These are phyloP conservation scores for Agrotis exclamationis DNA, from an alignment of 2,888 invertebrate genomes.

Conservation along the genomic window DNA sequence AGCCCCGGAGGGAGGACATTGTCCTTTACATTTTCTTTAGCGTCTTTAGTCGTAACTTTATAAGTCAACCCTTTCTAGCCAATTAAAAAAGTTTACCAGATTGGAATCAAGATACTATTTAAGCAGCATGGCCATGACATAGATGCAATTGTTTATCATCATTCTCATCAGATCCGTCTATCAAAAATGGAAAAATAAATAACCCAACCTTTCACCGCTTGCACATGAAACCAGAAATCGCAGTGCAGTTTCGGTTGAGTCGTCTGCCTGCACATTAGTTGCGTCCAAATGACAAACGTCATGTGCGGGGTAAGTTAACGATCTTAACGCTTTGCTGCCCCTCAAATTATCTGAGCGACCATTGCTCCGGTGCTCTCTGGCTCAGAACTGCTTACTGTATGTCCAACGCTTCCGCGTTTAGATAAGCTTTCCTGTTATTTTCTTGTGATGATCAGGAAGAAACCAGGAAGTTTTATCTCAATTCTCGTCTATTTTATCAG, in stretches of 20 bases:
- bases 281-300: slow-evolving; percentile 84
- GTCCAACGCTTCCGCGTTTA: slow-evolving; percentile 85
- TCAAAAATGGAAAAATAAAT: background rate
- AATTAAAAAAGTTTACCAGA: too few species aligned
- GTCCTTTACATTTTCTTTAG: too few species aligned
- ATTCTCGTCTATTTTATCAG: background rate
- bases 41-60: too few species aligned
- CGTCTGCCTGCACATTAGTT: slow-evolving; percentile 71
- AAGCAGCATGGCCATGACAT: too few species aligned
- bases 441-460: slow-evolving; percentile 32
- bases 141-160: background rate
- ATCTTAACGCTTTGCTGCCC: slow-evolving; percentile 90
- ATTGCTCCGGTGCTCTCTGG: slow-evolving; percentile 87
- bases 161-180: background rate
- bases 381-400: slow-evolving; percentile 87
- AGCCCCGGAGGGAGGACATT: too few species aligned
- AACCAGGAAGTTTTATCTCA: slow-evolving; percentile 1
- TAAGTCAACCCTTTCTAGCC: too few species aligned
- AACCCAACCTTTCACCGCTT: background rate
- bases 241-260: slow-evolving; percentile 68
- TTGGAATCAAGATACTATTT: too few species aligned
- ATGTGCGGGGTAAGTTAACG: slow-evolving; percentile 82
- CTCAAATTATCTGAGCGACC: slow-evolving; percentile 88
- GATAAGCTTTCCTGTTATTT: slow-evolving; percentile 66
- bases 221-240: slow-evolving; percentile 47